Conservation (phyloP, 2,888 invertebrate species). For the Lasioglossum marginatum region DNA sequence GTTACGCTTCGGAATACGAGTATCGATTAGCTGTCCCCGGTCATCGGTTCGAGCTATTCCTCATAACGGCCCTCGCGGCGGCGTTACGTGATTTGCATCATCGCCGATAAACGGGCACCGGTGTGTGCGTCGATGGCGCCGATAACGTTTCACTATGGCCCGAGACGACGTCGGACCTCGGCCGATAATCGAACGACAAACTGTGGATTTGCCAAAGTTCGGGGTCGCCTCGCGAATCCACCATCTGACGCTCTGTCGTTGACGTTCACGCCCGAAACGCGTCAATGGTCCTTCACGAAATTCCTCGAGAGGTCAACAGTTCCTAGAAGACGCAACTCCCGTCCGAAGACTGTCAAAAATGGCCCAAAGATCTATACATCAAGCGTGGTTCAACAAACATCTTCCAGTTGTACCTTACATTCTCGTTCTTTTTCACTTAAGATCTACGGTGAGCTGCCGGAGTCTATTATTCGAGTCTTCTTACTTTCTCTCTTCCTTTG, state of each 20-base stretch:
- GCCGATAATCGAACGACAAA: constrained; percentile 46
- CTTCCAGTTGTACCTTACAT: background rate
- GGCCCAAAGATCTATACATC: background rate
- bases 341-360: background rate
- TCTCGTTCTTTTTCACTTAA: background rate
- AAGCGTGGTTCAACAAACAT: background rate
- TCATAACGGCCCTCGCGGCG: constrained; percentile 41
- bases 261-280: background rate
- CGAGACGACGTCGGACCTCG: constrained; percentile 42
- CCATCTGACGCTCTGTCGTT: background rate
- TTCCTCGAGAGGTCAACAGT: background rate
- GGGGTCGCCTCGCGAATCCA: constrained; percentile 28
- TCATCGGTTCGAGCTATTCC: constrained; percentile 54
- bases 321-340: background rate
- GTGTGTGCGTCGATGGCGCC: constrained; percentile 16
- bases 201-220: constrained; percentile 52
- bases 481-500: background rate
- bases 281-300: background rate
- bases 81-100: constrained; percentile 67
- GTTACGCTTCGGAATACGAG: constrained; percentile 36
- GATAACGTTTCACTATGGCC: constrained; percentile 39
- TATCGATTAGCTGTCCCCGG: constrained; percentile 63
- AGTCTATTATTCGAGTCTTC: background rate
- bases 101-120: constrained; percentile 57
- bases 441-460: background rate